Evolutionary conservation across 2,888 invertebrate genomes (phyloP), one percentile per base, ranked within the genome.

Genomic region (Blastobasis adustella): DNA sequence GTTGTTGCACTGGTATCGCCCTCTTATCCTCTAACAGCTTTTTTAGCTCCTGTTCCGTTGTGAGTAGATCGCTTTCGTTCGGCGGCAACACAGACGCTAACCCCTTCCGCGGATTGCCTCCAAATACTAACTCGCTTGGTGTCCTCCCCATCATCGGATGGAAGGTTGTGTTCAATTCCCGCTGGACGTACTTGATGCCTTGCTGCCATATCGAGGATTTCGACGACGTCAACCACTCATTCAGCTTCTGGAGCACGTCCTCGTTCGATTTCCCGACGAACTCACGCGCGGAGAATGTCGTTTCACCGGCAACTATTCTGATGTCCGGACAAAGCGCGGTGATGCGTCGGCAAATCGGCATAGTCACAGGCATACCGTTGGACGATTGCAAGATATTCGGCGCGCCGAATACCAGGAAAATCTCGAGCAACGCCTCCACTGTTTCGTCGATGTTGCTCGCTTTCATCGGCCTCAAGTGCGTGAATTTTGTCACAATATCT

Each of bases 361-460:
- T 72, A n/a, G 66, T 57, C 5, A 79, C 60, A 1, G 62, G 54
- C 8, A 68, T 54, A 4, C 78, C 78, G 40, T 80, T 79, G 54
- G 76, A 76, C 0, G 76, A 77, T 56, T 76, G 79, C 42, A 80
- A 64, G 58, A 80, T 69, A 57, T 79, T 79, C 10, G 79, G 79
- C 4, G 77, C 72, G 10, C 80, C 80, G 46, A 79, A 79, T 2
- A 69, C 60, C 8, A 79, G 61, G 55, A 77, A 80, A 55, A 79
- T 75, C 36, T 72, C 76, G 47, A 79, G 54, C 40, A 79, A 54
- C 8, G 57, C 63, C 10, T 79, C 71, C 6, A 70, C 71, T 4
- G 67, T 67, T 47, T 76, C 76, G 1, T 69, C 64, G 1, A 73
- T 63, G 44, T 60, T 69, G 8, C 71, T 62, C 23, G 65, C 62